Evolutionary conservation across 2,888 invertebrate species (phyloP), one percentile per base, ranked within the genome.

Genomic region (Archips xylosteana): DNA sequence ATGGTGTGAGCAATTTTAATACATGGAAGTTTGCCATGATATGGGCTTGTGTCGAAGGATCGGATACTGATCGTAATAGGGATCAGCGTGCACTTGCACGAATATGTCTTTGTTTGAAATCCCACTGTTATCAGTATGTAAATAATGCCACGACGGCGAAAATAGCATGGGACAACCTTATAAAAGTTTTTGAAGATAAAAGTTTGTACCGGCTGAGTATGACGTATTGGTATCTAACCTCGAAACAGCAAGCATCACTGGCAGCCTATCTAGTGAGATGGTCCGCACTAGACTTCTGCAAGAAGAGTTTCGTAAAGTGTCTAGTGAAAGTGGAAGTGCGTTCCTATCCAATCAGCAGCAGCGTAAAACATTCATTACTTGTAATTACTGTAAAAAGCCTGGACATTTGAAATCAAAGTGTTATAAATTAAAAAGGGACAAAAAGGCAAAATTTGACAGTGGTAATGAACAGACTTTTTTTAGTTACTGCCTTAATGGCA

Each of bases 361-460:
- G 5, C 12, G 8, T 32, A 45, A 63, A 15, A 23, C 3, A 9
- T 1, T 23, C 4, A 6, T 61, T 3, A 15, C 12, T 12, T 47
- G 62, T 6, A n/a, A 45, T 45, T 64, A 51, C 9, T 64, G 49
- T 8, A 34, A 36, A n/a, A 34, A 36, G n/a, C 13, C n/a, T 4
- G 64, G 64, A 6, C 64, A 64, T 64, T 2, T 63, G 6, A 63
- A 13, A 13, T 32, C 47, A 1, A 32, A 63, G 23, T 63, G 63
- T 23, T 63, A 13, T 10, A 49, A 64, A 15, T 23, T 63, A 5
- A 45, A 47, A 9, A 10, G 45, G 4, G 36, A 64, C 3, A 51
- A 36, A n/a, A 51, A 51, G 23, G n/a, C 5, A 13, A 49, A 45
- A 12, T 10, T 45, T 3, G 4, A n/a, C 49, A 49, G 5, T 23